Evolutionary conservation across 2,888 invertebrate species (phyloP).

Genomic region (Eudemis profundana): DNA sequence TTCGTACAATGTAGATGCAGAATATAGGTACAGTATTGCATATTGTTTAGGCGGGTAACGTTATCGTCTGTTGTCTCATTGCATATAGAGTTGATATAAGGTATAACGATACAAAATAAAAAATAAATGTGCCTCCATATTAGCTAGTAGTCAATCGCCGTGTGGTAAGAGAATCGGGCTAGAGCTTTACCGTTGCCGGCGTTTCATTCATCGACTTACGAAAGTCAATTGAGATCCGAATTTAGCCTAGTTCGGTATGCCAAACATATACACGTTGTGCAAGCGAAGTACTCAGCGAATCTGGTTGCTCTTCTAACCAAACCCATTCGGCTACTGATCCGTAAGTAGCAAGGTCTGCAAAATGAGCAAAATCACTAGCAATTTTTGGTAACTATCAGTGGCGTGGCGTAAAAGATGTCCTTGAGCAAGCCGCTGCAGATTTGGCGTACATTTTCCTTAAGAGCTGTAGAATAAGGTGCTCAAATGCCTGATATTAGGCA

Average conservation of each 20-base stretch:
- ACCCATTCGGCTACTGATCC: slow-evolving; percentile 24
- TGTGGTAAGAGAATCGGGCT: slow-evolving; percentile 55
- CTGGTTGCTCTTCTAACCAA: slow-evolving; percentile 44
- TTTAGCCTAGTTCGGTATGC: slow-evolving; percentile 73
- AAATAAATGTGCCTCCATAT: neutral
- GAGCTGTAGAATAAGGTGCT: too few species aligned
- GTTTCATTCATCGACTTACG: slow-evolving; percentile 72
- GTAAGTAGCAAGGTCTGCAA: slow-evolving; percentile 5
- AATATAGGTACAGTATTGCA: slow-evolving; percentile 31
- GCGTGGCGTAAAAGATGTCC: too few species aligned
- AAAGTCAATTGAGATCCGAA: slow-evolving; percentile 77
- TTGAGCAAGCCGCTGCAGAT: too few species aligned
- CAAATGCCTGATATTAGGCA: too few species aligned
- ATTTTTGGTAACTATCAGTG: neutral
- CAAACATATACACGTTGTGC: slow-evolving; percentile 58
- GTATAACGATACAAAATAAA: neutral
- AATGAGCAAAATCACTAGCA: neutral
- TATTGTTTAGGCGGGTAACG: slow-evolving; percentile 7
- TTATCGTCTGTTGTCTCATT: slow-evolving; percentile 20
- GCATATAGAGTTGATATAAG: neutral
- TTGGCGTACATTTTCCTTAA: too few species aligned
- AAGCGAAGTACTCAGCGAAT: slow-evolving; percentile 48
- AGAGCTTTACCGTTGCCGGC: slow-evolving; percentile 59
- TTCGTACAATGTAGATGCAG: too few species aligned
- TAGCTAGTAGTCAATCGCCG: slow-evolving; percentile 53